Evolutionary conservation across 2,888 invertebrate species (phyloP).

Genomic region (Epirrita christyi): DNA sequence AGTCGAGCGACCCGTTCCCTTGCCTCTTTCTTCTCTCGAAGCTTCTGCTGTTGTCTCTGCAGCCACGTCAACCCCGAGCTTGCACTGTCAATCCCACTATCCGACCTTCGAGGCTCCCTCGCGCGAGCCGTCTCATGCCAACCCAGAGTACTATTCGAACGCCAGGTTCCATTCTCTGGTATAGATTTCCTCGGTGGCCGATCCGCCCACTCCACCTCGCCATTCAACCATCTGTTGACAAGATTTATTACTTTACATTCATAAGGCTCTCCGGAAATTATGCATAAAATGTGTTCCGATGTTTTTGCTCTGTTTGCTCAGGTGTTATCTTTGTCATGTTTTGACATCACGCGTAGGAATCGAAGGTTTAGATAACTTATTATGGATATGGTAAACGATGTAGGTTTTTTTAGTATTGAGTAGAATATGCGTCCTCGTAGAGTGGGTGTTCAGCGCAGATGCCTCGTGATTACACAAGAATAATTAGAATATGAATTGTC

Average conservation of each 20-base stretch:
- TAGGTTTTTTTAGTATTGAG: conserved; percentile 33
- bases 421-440: conserved; percentile 45
- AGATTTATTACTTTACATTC: conserved; percentile 38
- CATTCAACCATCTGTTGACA: conserved; percentile 71
- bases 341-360: conserved; percentile 57
- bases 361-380: conserved; percentile 53
- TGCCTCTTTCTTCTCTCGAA: conserved; percentile 90
- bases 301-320: conserved; percentile 43
- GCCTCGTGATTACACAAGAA: conserved; percentile 46
- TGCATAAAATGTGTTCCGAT: conserved; percentile 23
- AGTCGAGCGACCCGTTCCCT: conserved; percentile 89
- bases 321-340: conserved; percentile 49
- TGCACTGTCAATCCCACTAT: conserved; percentile 63
- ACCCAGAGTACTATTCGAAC: conserved; percentile 71
- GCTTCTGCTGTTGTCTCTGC: conserved; percentile 92
- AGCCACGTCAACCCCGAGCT: conserved; percentile 90
- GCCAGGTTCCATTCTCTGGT: conserved; percentile 73
- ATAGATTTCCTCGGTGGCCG: conserved; percentile 64
- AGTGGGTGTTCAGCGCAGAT: conserved; percentile 51
- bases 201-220: conserved; percentile 74
- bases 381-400: conserved; percentile 53
- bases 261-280: conserved; percentile 29
- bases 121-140: conserved; percentile 70
- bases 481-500: conserved; percentile 53
- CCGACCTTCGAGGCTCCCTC: conserved; percentile 72